A percentile compares a stretch with the other conserved stretches of the same genome.
Conservation (phyloP, 2,888 invertebrate species). For the Ochropacha duplaris region DNA sequence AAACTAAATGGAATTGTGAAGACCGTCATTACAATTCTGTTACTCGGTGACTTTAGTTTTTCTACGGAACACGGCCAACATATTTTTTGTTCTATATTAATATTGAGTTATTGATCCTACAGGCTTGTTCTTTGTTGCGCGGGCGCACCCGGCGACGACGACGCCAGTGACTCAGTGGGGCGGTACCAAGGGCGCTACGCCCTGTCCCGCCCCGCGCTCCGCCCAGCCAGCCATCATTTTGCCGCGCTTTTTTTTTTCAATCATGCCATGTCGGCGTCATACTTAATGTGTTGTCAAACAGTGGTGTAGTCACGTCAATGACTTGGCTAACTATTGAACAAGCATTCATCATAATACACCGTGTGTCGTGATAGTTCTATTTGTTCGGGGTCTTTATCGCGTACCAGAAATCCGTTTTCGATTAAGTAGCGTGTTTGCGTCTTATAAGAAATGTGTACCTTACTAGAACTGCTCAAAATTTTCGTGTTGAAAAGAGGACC, state of each 20-base stretch:
- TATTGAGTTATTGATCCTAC: slow-evolving; percentile 18
- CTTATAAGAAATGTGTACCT: slow-evolving; percentile 8
- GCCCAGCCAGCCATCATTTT: slow-evolving; percentile 76
- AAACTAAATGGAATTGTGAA: background rate
- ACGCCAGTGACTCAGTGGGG: slow-evolving; percentile 68
- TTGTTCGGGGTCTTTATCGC: slow-evolving; percentile 30
- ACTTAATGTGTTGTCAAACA: slow-evolving; percentile 75
- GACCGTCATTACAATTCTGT: background rate
- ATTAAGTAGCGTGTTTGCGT: slow-evolving; percentile 12
- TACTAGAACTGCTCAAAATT: no score
- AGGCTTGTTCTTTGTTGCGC: slow-evolving; percentile 45
- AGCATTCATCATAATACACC: slow-evolving; percentile 31
- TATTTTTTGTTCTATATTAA: slow-evolving; percentile 1
- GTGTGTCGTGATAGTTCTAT: slow-evolving; percentile 32
- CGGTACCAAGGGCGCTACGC: slow-evolving; percentile 78
- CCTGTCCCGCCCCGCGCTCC: slow-evolving; percentile 66
- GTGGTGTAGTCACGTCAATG: slow-evolving; percentile 51
- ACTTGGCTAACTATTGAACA: slow-evolving; percentile 29
- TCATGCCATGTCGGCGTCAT: slow-evolving; percentile 65
- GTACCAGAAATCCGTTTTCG: slow-evolving; percentile 23
- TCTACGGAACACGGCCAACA: background rate
- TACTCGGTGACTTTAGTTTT: background rate
- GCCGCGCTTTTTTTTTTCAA: slow-evolving; percentile 74
- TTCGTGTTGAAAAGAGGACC: no score
- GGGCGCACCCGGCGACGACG: slow-evolving; percentile 54